Conservation (phyloP, 2,888 invertebrate species). For the Polyploca ridens region DNA sequence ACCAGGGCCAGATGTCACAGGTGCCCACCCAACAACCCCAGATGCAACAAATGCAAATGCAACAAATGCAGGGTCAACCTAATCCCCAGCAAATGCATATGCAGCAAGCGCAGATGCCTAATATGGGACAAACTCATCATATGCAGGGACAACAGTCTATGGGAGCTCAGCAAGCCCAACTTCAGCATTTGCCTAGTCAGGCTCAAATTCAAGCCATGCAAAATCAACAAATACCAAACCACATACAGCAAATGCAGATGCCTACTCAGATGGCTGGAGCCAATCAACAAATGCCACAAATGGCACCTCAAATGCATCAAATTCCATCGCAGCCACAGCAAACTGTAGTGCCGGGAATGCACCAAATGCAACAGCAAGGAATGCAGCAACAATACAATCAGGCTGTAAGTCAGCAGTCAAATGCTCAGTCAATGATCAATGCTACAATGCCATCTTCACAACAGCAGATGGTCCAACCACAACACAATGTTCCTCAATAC, state of each 20-base stretch:
- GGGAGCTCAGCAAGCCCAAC: constrained; percentile 77
- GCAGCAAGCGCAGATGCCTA: constrained; percentile 80
- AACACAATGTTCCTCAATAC: constrained; percentile 80
- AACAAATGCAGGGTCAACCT: constrained; percentile 77
- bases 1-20: constrained; percentile 77
- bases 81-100: constrained; percentile 80
- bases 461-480: constrained; percentile 78
- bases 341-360: constrained; percentile 79
- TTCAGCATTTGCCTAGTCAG: constrained; percentile 79
- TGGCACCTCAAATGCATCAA: constrained; percentile 82
- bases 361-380: constrained; percentile 79
- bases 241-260: constrained; percentile 83
- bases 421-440: constrained; percentile 76
- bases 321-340: constrained; percentile 79
- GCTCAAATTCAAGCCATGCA: constrained; percentile 81
- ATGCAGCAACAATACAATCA: constrained; percentile 83
- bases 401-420: constrained; percentile 77
- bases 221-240: constrained; percentile 83
- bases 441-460: constrained; percentile 76
- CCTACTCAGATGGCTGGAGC: constrained; percentile 71
- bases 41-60: constrained; percentile 82
- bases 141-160: constrained; percentile 76
- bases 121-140: constrained; percentile 77
- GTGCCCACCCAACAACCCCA: constrained; percentile 77
- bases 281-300: constrained; percentile 80